A percentile compares a stretch with the other conserved stretches of the same genome.
phyloP scores from a whole-genome alignment of 1,140 invertebrate species.

The Drosophila erecta region DNA sequence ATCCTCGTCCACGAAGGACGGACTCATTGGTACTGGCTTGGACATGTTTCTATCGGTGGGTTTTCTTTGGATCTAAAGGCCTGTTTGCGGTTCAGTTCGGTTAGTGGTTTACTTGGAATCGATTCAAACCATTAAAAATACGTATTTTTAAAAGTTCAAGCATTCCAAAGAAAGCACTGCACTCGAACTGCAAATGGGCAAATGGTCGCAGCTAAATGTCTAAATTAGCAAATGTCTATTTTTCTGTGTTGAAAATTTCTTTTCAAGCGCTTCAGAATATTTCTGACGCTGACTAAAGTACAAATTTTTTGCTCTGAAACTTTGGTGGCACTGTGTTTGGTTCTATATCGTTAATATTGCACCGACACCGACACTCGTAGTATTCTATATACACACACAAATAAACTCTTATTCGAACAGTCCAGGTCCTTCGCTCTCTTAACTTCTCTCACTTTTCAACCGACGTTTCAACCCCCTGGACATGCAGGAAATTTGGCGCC shows the following conservation, averaged over 20 bases:
- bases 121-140: background rate
- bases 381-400: background rate
- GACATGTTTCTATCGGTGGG: constrained; percentile 71
- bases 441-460: constrained; percentile 1
- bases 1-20: constrained; percentile 65
- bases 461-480: constrained; percentile 4
- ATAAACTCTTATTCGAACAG: background rate
- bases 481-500: constrained; percentile 50
- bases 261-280: background rate
- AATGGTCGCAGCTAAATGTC: no score
- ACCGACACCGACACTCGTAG: constrained; percentile 14
- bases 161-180: background rate
- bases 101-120: background rate
- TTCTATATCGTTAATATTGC: background rate
- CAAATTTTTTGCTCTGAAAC: background rate
- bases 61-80: constrained; percentile 30
- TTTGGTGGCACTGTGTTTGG: constrained; percentile 2
- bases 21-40: constrained; percentile 68
- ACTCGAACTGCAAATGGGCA: background rate
- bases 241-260: no score
- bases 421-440: constrained; percentile 11
- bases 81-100: background rate
- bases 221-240: no score
- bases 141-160: background rate
- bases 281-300: no score